Percentiles rank a stretch among this genome's conserved stretches.
phyloP scores from a whole-genome alignment of 2,797 vertebrate genomes.

The Simalia tracyae region DNA sequence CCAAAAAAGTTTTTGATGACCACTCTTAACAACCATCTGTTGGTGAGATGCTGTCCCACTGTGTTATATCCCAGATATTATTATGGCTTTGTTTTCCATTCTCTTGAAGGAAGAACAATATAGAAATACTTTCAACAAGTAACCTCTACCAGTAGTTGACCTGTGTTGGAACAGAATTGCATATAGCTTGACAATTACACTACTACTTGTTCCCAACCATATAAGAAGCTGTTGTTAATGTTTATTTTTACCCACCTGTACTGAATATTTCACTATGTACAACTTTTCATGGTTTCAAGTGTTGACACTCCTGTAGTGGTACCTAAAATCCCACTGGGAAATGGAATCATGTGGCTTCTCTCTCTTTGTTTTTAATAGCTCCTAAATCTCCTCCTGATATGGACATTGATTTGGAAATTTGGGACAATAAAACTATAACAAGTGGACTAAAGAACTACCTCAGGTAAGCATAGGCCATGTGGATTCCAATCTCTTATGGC shows the following conservation, averaged over 20 bases:
- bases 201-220: neutral
- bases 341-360: neutral
- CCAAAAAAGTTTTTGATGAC: neutral
- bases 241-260: neutral
- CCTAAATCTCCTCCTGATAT: constrained; percentile 89
- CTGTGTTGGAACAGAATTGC: neutral
- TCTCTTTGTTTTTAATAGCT: constrained; percentile 73
- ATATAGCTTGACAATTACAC: neutral
- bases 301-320: neutral
- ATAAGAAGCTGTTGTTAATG: neutral
- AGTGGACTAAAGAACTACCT: constrained; percentile 98
- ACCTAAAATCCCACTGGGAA: neutral
- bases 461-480: constrained; percentile 79
- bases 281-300: neutral
- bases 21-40: neutral
- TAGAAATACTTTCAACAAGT: neutral
- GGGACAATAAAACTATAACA: constrained; percentile 98
- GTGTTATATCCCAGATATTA: neutral
- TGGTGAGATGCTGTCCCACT: neutral
- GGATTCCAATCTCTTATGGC: neutral
- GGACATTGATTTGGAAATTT: constrained; percentile 90
- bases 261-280: neutral
- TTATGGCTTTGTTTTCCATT: neutral
- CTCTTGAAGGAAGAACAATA: neutral
- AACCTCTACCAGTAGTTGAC: neutral